These are phyloP conservation scores for Sterna hirundo DNA, from an alignment of 2,113 vertebrate species.

Conservation along the genomic window DNA sequence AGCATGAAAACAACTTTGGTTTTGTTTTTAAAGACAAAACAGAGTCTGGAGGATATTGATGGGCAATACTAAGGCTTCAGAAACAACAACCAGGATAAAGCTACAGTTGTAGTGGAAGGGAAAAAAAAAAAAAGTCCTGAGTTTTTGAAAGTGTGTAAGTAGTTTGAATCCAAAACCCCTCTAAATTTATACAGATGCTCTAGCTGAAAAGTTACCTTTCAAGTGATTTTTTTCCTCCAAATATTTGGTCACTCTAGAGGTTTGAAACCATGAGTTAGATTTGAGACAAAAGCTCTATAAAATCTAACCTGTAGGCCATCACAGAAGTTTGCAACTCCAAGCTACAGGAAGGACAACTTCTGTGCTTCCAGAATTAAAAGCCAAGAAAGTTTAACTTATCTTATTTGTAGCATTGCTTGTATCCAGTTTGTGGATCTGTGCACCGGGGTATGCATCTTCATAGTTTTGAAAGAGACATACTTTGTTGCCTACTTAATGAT, in stretches of 20 bases:
- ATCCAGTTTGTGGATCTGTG: background rate
- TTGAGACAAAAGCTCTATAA: background rate
- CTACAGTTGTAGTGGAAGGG: background rate
- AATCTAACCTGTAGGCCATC: background rate
- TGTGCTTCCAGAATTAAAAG: background rate
- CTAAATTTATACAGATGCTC: background rate
- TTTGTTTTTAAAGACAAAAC: slow-evolving; percentile 20
- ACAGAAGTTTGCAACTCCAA: background rate
- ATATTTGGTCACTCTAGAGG: slow-evolving; percentile 12
- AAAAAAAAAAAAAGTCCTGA: slow-evolving; percentile 12
- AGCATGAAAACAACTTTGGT: slow-evolving; percentile 40
- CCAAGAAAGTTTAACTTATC: background rate
- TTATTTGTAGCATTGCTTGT: background rate
- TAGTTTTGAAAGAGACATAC: background rate
- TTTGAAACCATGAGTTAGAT: background rate
- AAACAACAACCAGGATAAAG: slow-evolving; percentile 24
- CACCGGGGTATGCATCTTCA: background rate
- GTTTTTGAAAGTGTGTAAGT: background rate
- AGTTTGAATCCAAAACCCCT: background rate
- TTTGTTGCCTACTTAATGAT: background rate
- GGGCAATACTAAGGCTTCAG: background rate
- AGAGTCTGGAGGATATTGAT: background rate
- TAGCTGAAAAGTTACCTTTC: background rate
- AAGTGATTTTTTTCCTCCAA: background rate
- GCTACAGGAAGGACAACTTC: background rate